A percentile compares a stretch with the other conserved stretches of the same genome.
Evolutionary conservation across 2,888 invertebrate species (phyloP).

Genomic region (Drosophila yooni): DNA sequence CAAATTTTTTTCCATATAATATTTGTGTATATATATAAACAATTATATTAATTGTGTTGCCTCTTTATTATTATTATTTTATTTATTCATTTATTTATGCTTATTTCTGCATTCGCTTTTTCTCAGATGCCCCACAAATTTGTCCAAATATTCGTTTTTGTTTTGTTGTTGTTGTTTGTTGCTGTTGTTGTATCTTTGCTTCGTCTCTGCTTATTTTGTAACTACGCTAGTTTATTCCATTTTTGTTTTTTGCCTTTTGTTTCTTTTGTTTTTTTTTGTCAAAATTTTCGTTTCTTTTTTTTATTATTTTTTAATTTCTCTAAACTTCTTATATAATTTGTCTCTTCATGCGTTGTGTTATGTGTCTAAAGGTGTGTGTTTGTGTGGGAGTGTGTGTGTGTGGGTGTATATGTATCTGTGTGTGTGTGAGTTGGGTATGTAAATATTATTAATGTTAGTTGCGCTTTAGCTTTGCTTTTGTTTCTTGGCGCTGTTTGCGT

Average conservation of each 20-base stretch:
- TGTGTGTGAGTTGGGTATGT: constrained; percentile 28
- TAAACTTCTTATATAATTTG: constrained; percentile 82
- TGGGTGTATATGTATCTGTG: constrained; percentile 38
- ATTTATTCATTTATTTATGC: constrained; percentile 30
- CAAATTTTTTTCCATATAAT: constrained; percentile 68
- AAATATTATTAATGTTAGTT: constrained; percentile 55
- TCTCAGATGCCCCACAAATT: constrained; percentile 63
- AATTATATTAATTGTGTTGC: constrained; percentile 74
- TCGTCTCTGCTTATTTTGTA: constrained; percentile 72
- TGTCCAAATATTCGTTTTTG: constrained; percentile 39
- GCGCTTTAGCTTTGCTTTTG: constrained; percentile 66
- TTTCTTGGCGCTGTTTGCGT: constrained; percentile 61
- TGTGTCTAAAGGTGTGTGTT: constrained; percentile 32
- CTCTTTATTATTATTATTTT: constrained; percentile 37
- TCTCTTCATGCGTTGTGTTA: constrained; percentile 72
- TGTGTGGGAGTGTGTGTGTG: constrained; percentile 18
- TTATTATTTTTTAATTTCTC: constrained; percentile 71
- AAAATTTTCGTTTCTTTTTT: constrained; percentile 55
- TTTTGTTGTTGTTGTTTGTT: constrained; percentile 33
- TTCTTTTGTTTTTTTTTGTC: constrained; percentile 57
- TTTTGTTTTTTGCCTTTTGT: constrained; percentile 46
- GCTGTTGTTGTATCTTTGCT: constrained; percentile 43
- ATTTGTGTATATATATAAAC: constrained; percentile 78
- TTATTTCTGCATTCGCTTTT: constrained; percentile 44
- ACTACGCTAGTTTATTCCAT: constrained; percentile 70